Base-by-base conservation (phyloP, 2,113 vertebrate genomes). In the Dascyllus trimaculatus region DNA sequence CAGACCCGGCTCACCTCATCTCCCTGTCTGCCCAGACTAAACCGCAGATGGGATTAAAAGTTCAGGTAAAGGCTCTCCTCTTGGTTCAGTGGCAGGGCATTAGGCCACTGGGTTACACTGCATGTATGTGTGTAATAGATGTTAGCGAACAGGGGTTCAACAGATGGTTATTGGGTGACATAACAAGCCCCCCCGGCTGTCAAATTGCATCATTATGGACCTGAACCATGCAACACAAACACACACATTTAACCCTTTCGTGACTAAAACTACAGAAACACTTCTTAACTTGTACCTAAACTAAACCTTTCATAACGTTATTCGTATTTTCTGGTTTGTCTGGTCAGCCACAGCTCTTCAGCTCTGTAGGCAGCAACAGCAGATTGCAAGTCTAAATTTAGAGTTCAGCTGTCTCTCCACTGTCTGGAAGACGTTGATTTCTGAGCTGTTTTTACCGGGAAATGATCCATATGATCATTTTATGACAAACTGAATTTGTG, bases 351-450 rank as follows among this genome's bases (percentile, higher is more conserved):
- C 25, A 57, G 22, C 67, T 80, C 64, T 22, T 60, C 49, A 54
- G 54, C 49, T 71, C 35, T 51, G 56, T 35, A 56, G 68, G 70
- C 74, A 52, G 65, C 71, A 78, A 66, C 76, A 86, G 65, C 83
- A 75, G 83, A 84, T 78, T 80, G 71, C 51, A 35, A 32, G 17
- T 69, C 85, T 86, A 85, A 78, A 80, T 82, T 71, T 87, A 82
- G 85, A 71, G 54, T 71, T 84, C 63, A 70, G 66, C 70, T 75
- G 72, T 82, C 79, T 71, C 69, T 29, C 40, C 64, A 21, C 71
- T 60, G 76, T 80, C 75, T 64, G 15, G 15, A 72, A 84, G 67
- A 82, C 6, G 1, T 65, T 38, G 0, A 69, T 73, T 84, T 66
- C 32, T 69, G 11, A 35, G 19, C 46, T 25, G 38, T 58, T 63